Conservation (phyloP, 2,113 vertebrate species). For the Lota lota region DNA sequence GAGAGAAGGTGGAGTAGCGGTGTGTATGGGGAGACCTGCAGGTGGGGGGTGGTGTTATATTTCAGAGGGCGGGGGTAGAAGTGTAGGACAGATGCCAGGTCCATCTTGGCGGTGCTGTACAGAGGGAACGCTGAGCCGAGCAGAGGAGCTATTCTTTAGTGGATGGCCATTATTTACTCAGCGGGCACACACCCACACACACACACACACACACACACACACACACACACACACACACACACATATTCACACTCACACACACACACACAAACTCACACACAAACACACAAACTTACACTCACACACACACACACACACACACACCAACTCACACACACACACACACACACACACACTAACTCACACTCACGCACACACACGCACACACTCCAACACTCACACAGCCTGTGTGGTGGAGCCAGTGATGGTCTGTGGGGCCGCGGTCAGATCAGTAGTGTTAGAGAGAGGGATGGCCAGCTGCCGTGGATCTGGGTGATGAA, state of each 20-base stretch:
- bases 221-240: background rate
- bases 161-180: conserved; percentile 33
- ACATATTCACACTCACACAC: background rate
- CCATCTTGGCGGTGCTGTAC: conserved; percentile 19
- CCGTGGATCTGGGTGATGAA: too few species aligned
- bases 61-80: background rate
- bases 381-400: too few species aligned
- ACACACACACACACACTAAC: too few species aligned
- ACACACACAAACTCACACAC: background rate
- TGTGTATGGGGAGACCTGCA: background rate
- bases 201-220: background rate
- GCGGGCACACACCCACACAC: conserved; percentile 3
- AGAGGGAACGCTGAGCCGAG: conserved; percentile 22
- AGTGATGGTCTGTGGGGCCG: too few species aligned
- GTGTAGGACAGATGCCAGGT: background rate
- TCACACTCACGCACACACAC: too few species aligned
- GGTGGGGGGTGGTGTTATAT: too few species aligned
- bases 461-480: too few species aligned
- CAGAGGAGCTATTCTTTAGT: conserved; percentile 30
- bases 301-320: background rate
- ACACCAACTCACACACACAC: background rate
- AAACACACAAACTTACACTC: background rate
- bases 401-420: too few species aligned
- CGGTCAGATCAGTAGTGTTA: too few species aligned
- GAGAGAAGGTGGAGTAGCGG: background rate